These are phyloP conservation scores for Anoplophora glabripennis DNA, from an alignment of 1,140 invertebrate genomes.

Conservation along the genomic window DNA sequence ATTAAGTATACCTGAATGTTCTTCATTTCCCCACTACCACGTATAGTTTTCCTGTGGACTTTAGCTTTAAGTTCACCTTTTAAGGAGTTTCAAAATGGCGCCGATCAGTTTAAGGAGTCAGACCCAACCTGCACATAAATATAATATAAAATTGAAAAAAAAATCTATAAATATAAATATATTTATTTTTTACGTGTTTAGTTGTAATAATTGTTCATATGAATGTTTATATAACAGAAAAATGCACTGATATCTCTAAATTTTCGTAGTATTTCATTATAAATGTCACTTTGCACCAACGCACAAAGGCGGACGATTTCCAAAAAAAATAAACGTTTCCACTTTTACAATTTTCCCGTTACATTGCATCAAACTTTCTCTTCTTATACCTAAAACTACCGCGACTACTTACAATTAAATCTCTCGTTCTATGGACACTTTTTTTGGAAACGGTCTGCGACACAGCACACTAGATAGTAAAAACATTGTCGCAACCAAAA, in stretches of 20 bases:
- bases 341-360: no score
- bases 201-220: constrained; percentile 35
- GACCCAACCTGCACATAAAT: constrained; percentile 30
- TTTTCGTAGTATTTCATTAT: constrained; percentile 36
- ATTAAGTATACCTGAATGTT: neutral
- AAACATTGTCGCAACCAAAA: constrained; percentile 26
- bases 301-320: constrained; percentile 23
- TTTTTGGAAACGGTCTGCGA: neutral
- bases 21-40: neutral
- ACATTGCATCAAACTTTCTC: no score
- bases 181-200: constrained; percentile 41
- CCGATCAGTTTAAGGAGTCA: constrained; percentile 30
- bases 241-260: constrained; percentile 39
- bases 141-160: constrained; percentile 27
- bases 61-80: neutral
- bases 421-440: constrained; percentile 2
- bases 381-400: no score
- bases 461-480: constrained; percentile 11
- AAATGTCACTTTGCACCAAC: constrained; percentile 39
- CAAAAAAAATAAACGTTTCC: neutral
- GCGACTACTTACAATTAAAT: neutral
- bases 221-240: constrained; percentile 36
- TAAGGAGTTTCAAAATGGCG: constrained; percentile 8
- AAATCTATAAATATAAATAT: constrained; percentile 33
- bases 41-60: neutral